A percentile compares a stretch with the other conserved stretches of the same genome.
These are phyloP conservation scores for Paedocypris sp. DNA, from an alignment of 2,113 vertebrate genomes.

Conservation along the genomic window DNA sequence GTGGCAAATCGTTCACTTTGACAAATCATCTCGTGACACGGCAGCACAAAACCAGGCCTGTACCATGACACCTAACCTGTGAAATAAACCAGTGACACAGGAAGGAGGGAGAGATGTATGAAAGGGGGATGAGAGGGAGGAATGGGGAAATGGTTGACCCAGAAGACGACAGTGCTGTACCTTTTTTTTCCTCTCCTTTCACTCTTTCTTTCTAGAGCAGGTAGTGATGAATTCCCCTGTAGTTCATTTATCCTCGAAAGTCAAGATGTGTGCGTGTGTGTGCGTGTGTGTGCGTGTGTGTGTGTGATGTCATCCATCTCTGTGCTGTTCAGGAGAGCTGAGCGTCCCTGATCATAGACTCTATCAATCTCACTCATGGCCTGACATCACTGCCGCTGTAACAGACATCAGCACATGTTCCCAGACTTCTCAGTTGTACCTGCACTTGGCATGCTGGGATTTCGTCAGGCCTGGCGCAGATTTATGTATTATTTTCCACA, in stretches of 20 bases:
- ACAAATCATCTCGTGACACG: slow-evolving; percentile 63
- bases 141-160: slow-evolving; percentile 32
- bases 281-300: slow-evolving; percentile 33
- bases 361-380: slow-evolving; percentile 68
- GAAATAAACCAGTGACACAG: slow-evolving; percentile 33
- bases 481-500: not conserved
- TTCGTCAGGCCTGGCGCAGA: not conserved
- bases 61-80: slow-evolving; percentile 62
- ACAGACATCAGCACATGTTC: slow-evolving; percentile 35
- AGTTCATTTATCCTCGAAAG: slow-evolving; percentile 70
- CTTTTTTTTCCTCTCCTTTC: slow-evolving; percentile 23
- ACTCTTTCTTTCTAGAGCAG: slow-evolving; percentile 27
- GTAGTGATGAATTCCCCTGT: slow-evolving; percentile 66
- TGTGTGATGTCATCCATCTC: slow-evolving; percentile 66
- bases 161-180: slow-evolving; percentile 46
- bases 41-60: slow-evolving; percentile 50
- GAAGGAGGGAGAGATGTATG: slow-evolving; percentile 17
- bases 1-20: slow-evolving; percentile 61
- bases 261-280: slow-evolving; percentile 46
- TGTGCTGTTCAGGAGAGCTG: slow-evolving; percentile 55
- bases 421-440: slow-evolving; percentile 42
- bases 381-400: slow-evolving; percentile 59
- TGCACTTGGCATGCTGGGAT: slow-evolving; percentile 5
- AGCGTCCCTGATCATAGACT: slow-evolving; percentile 65
- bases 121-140: slow-evolving; percentile 17